Base-by-base conservation (phyloP, 2,888 invertebrate genomes). In the Labia minor region DNA sequence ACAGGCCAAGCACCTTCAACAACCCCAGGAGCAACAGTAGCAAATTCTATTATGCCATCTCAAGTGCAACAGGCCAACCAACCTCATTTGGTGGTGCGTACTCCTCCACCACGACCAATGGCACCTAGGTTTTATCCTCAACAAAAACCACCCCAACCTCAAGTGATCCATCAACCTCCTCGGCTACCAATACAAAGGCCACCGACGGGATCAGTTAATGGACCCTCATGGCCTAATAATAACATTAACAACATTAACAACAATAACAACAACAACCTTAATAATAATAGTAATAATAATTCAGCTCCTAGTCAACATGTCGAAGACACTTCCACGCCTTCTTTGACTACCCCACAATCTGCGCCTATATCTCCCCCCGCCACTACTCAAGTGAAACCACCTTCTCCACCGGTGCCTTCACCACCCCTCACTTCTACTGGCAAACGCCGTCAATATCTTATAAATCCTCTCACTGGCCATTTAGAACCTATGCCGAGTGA, bases 391-490 rank as follows among this genome's bases (percentile, higher is more conserved):
- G 21, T 61, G 16, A 62, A 66, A 63, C 49, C 63, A 14, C 49
- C 37, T 19, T 63, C 67, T 65, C 68, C 68, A 61, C 71, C 71
- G 33, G 64, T 69, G 37, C 66, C 72, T 61, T 70, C 72, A 61
- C 73, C 73, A 63, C 73, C 70, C 37, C 71, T 73, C 21, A 74
- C 72, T 16, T 72, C 73, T 8, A 68, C 72, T 21, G 86, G 86
- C 68, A 87, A 87, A 74, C 85, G 83, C 76, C 84, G 86, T 73
- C 90, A 90, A 79, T 90, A 90, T 81, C 85, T 94, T 62, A 92
- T 94, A 72, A 95, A 94, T 81, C 93, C 94, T 0, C 81, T 93
- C 70, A 93, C 94, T 70, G 90, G 92, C 61, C 75, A 91, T 75
- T 81, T 94, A 74, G 93, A 93, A 74, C 86, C 88, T 1, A 88